Evolutionary conservation across 2,797 vertebrate species (phyloP).

Genomic region (Bovichtus variegatus): DNA sequence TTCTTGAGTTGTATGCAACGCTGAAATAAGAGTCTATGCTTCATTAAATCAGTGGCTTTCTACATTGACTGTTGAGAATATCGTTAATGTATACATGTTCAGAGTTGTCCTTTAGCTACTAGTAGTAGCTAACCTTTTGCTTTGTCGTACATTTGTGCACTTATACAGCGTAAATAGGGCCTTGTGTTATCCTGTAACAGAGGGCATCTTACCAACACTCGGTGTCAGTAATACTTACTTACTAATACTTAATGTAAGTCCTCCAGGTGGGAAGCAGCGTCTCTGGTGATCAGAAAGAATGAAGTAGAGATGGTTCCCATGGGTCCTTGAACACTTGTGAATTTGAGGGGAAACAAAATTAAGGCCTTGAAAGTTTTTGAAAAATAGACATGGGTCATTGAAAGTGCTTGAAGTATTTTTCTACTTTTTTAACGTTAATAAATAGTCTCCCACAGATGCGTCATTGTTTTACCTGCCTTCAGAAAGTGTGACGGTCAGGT

Average conservation of each 20-base stretch:
- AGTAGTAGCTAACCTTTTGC: not conserved
- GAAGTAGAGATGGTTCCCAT: no score
- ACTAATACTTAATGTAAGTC: not conserved
- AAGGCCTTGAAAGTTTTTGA: no score
- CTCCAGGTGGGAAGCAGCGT: not conserved
- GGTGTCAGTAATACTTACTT: not conserved
- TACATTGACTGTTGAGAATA: not conserved
- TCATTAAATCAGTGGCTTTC: not conserved
- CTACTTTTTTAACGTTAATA: no score
- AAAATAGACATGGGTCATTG: no score
- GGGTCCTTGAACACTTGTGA: no score
- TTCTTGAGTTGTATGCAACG: not conserved
- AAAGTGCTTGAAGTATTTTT: no score
- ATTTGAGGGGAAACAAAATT: no score
- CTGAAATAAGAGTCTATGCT: not conserved
- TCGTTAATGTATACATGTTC: not conserved
- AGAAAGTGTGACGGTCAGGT: no score
- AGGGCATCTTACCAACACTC: not conserved
- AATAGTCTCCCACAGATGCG: no score
- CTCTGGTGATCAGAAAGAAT: not conserved
- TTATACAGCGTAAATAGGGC: not conserved
- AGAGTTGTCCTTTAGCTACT: not conserved
- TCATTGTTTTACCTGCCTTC: no score
- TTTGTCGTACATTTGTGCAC: not conserved
- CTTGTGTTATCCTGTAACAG: not conserved